These are phyloP conservation scores for Leptinotarsa undecemlineata DNA, from an alignment of 1,140 invertebrate genomes.

Conservation along the genomic window DNA sequence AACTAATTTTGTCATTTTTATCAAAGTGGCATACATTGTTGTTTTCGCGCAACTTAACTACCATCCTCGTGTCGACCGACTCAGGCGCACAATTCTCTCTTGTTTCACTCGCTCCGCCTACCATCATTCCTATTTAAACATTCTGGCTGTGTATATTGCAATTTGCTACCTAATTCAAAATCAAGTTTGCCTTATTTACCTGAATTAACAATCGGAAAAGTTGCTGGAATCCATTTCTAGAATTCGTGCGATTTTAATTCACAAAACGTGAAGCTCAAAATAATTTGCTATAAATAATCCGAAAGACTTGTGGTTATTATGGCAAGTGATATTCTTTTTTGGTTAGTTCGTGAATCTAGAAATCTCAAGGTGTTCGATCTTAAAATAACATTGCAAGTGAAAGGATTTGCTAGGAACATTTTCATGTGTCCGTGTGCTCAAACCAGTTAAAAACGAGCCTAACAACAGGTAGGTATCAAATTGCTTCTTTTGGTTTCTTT, in stretches of 20 bases:
- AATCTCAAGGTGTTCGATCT: conserved; percentile 5
- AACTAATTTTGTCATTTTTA: not conserved
- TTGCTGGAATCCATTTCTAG: not conserved
- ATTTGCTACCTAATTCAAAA: conserved; percentile 3
- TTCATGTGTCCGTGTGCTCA: not conserved
- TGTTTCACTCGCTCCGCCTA: not conserved
- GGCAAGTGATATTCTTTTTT: conserved; percentile 2
- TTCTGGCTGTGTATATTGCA: conserved; percentile 2
- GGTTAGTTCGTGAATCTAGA: not conserved
- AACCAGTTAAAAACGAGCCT: conserved; percentile 1
- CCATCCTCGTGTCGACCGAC: not conserved
- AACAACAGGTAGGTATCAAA: conserved; percentile 1
- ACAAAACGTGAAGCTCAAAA: not conserved
- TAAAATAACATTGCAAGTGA: conserved; percentile 3
- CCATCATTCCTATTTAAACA: not conserved
- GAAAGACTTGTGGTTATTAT: conserved; percentile 1
- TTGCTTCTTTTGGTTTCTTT: not conserved
- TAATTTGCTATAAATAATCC: conserved; percentile 6
- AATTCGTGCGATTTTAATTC: not conserved
- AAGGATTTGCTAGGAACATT: not conserved
- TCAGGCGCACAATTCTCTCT: conserved; percentile 1
- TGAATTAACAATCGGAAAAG: not conserved
- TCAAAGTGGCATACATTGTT: not conserved
- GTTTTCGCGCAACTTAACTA: not conserved
- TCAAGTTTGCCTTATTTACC: not conserved